Base-by-base conservation (phyloP, 2,888 invertebrate species). In the Epistrophe eligans region DNA sequence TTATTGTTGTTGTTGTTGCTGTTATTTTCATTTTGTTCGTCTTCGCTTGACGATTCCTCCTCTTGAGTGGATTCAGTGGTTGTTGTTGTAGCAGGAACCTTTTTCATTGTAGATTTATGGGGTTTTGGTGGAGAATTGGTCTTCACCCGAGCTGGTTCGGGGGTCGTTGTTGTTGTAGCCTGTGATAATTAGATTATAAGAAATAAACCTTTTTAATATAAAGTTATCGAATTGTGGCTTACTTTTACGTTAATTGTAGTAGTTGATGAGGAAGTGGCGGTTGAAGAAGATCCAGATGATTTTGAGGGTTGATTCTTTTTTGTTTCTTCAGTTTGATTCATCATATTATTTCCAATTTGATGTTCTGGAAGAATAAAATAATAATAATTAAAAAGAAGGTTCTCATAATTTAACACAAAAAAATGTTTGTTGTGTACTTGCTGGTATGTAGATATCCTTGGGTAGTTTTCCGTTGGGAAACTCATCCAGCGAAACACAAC, bases 401-500 rank as follows among this genome's bases (percentile, higher is more conserved):
- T n/a, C 89, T 90, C 13, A 24, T 24, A 90, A 90, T 0, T 89
- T 50, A 6, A n/a, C 10, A 15, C 10, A 15, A 8, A 19, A 6
- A 1, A 48, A n/a, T 15, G 19, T 7, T 74, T 91, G 90, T 66
- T 88, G 9, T 89, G 91, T 90, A 93, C 95, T 94, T 88, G 95
- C 95, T 89, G 97, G 96, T 73, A 97, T 95, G 71, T 97, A 95
- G 79, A 97, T 94, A 91, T 96, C 96, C 0, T 96, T 94, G 0
- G 96, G 96, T 3, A 95, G 94, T 87, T 95, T 94, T 28, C 90
- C 90, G 89, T 96, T 96, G 0, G 95, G 95, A 90, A 95, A 97
- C 11, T 94, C 94, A 89, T 97, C 96, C 88, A 95, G 94, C 15
- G 96, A 95, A 4, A 97, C 97, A 92, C 98, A 98, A 93, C 98